phyloP scores from a whole-genome alignment of 2,113 vertebrate genomes.

The Trogon surrucura region DNA sequence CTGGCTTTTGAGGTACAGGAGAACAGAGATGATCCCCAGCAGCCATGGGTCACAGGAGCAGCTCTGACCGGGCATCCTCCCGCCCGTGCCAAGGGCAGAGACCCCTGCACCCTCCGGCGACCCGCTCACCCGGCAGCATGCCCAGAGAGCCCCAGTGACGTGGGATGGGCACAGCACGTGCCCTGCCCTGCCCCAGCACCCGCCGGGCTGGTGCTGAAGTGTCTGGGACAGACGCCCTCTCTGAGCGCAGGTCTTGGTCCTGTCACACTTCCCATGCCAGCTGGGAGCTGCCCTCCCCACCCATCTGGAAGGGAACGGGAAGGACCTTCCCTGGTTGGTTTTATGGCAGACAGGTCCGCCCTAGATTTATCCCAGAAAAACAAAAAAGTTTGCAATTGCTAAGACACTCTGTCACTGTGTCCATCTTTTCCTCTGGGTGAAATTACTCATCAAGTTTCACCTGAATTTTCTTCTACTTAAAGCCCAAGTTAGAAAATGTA shows the following conservation, averaged over 20 bases:
- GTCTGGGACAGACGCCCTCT: not conserved
- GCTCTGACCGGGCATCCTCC: not conserved
- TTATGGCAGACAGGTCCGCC: not conserved
- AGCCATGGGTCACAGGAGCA: not conserved
- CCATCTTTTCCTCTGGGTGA: not conserved
- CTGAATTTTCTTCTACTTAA: not conserved
- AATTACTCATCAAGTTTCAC: not conserved
- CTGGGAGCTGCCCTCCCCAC: not conserved
- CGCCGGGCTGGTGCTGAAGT: not conserved
- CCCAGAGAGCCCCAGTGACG: not conserved
- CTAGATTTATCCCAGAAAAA: not conserved
- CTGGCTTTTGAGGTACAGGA: not conserved
- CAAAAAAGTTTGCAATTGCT: not conserved
- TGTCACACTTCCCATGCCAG: not conserved
- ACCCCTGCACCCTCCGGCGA: rapidly evolving
- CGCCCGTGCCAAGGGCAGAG: not conserved
- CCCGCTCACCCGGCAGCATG: rapidly evolving
- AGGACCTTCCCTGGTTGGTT: not conserved
- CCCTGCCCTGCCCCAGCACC: not conserved
- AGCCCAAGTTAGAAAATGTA: not conserved
- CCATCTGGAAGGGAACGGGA: not conserved
- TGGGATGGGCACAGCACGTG: not conserved
- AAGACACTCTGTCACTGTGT: not conserved
- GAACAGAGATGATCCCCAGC: not conserved
- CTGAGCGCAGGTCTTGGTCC: not conserved